Evolutionary conservation across 2,888 invertebrate genomes (phyloP).

Genomic region (Linhomoeus sp.): DNA sequence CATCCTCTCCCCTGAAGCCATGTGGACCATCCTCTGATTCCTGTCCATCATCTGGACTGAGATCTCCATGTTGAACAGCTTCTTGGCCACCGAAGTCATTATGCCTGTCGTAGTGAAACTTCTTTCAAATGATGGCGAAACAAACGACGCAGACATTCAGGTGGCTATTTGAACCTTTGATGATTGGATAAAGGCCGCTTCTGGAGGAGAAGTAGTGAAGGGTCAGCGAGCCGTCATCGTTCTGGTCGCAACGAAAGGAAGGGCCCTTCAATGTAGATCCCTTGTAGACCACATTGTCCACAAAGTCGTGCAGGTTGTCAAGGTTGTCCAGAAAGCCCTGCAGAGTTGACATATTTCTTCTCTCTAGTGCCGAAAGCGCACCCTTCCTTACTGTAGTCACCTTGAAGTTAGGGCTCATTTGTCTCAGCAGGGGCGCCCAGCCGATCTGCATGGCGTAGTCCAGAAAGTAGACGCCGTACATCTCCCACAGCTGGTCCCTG

Average conservation of each 20-base stretch:
- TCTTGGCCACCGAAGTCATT: constrained; percentile 82
- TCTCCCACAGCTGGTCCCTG: constrained; percentile 23
- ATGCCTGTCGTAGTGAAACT: constrained; percentile 49
- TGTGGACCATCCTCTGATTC: constrained; percentile 42
- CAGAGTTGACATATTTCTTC: background rate
- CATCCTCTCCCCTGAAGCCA: constrained; percentile 46
- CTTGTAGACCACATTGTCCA: background rate
- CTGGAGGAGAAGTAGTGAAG: constrained; percentile 88
- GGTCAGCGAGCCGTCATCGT: constrained; percentile 65
- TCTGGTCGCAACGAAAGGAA: constrained; percentile 75
- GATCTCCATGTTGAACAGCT: constrained; percentile 73
- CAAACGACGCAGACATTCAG: constrained; percentile 40
- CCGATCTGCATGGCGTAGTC: constrained; percentile 25
- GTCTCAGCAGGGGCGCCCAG: constrained; percentile 21
- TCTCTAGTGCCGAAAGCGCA: background rate
- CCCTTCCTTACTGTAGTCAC: constrained; percentile 5
- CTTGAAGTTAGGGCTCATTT: constrained; percentile 22
- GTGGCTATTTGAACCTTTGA: constrained; percentile 41
- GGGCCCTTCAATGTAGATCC: constrained; percentile 35
- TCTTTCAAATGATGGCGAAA: too few species aligned
- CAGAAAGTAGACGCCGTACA: constrained; percentile 22
- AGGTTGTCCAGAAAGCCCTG: constrained; percentile 78
- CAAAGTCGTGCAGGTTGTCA: constrained; percentile 59
- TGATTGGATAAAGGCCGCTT: constrained; percentile 76
- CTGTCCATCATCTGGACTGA: constrained; percentile 68